phyloP scores from a whole-genome alignment of 1,140 invertebrate genomes.

The Cyclina sinensis region DNA sequence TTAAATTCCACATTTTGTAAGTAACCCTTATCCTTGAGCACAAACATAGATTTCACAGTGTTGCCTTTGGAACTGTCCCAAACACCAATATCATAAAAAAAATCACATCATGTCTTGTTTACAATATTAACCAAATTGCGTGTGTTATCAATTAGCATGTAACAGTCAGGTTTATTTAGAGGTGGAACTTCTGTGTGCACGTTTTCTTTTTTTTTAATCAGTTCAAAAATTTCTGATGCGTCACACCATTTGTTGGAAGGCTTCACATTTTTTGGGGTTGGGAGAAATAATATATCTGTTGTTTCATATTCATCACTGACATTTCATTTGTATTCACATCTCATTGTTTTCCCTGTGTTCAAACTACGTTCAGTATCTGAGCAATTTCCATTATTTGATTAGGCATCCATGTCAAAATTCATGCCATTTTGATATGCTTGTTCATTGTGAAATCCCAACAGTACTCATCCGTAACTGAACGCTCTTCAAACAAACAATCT shows the following conservation, averaged over 20 bases:
- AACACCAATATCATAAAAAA: conserved; percentile 20
- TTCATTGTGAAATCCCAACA: too few species aligned
- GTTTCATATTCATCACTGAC: too few species aligned
- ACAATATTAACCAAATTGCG: neutral
- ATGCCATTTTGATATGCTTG: too few species aligned
- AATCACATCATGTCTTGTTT: neutral
- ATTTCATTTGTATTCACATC: too few species aligned
- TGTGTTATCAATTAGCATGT: conserved; percentile 14
- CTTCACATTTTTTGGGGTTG: neutral
- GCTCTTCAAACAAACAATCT: too few species aligned
- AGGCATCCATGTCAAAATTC: too few species aligned
- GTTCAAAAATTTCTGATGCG: neutral
- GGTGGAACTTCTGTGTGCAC: conserved; percentile 17
- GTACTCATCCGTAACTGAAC: too few species aligned
- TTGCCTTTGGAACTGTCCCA: conserved; percentile 45
- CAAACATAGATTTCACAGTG: conserved; percentile 23
- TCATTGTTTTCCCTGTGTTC: too few species aligned
- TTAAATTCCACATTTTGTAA: conserved; percentile 2
- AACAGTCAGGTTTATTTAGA: conserved; percentile 29
- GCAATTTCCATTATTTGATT: too few species aligned
- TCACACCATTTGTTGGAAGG: neutral
- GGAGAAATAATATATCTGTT: neutral
- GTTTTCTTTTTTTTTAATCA: neutral
- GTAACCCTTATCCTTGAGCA: neutral
- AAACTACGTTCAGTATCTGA: too few species aligned